A percentile compares a stretch with the other conserved stretches of the same genome.
Evolutionary conservation across 2,797 vertebrate genomes (phyloP).

Genomic region (Cryptoblepharus egeriae): DNA sequence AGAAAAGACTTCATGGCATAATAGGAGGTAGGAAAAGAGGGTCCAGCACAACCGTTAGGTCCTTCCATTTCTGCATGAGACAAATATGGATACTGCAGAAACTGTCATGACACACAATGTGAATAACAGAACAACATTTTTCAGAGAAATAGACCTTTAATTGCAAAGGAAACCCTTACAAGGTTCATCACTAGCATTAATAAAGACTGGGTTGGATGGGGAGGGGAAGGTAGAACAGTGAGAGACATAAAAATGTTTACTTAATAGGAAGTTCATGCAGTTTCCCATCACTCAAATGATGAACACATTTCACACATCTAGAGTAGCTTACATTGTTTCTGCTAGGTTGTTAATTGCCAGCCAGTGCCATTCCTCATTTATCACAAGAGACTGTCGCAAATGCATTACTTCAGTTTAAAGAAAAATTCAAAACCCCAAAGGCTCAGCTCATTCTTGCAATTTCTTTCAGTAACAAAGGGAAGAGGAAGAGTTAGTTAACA

Average conservation of each 20-base stretch:
- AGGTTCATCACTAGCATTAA: not conserved
- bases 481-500: constrained; percentile 4
- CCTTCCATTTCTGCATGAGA: constrained; percentile 1
- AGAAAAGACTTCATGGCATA: not conserved
- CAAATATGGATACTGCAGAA: not conserved
- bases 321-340: constrained; percentile 70
- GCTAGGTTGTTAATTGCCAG: constrained; percentile 56
- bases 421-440: constrained; percentile 70
- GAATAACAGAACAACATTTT: not conserved
- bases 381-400: constrained; percentile 72
- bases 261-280: constrained; percentile 77
- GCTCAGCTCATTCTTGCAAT: constrained; percentile 68
- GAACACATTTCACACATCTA: constrained; percentile 72
- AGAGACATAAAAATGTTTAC: constrained; percentile 44
- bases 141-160: not conserved
- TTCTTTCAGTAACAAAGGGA: constrained; percentile 48
- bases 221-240: not conserved
- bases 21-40: not conserved
- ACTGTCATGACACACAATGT: not conserved
- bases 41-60: not conserved
- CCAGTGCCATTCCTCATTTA: constrained; percentile 70
- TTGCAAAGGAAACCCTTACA: constrained; percentile 7
- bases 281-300: constrained; percentile 76
- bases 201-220: not conserved
- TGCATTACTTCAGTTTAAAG: constrained; percentile 74